A percentile compares a stretch with the other conserved stretches of the same genome.
These are phyloP conservation scores for Neodiprion pinetum DNA, from an alignment of 1,140 invertebrate species.

Conservation along the genomic window DNA sequence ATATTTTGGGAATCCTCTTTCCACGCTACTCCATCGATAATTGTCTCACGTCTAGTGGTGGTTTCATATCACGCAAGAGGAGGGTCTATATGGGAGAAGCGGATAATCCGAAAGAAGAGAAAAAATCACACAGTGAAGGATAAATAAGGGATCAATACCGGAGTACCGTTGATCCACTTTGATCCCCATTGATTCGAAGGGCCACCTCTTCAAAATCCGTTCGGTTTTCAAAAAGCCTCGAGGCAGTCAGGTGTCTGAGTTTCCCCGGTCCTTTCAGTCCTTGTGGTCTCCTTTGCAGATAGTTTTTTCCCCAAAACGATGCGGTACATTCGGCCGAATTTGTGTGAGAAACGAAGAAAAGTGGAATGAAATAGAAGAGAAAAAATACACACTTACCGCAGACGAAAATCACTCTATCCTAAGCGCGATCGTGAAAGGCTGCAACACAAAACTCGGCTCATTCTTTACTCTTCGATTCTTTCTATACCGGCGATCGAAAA, in stretches of 20 bases:
- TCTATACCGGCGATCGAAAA: slow-evolving; percentile 17
- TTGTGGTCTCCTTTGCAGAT: background rate
- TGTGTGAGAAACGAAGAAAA: background rate
- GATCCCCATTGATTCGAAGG: slow-evolving; percentile 46
- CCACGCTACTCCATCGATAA: background rate
- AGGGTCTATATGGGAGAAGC: background rate
- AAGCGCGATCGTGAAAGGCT: slow-evolving; percentile 26
- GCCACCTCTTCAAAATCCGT: slow-evolving; percentile 22
- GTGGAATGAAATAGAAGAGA: background rate
- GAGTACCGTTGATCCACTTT: slow-evolving; percentile 5
- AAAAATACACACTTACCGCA: background rate
- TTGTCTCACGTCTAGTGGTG: background rate
- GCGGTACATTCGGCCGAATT: background rate
- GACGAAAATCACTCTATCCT: background rate
- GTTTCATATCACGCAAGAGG: background rate
- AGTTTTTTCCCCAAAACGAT: background rate
- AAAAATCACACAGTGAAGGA: background rate
- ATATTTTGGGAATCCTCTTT: background rate
- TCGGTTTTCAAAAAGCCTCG: slow-evolving; percentile 31
- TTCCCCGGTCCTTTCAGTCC: slow-evolving; percentile 8
- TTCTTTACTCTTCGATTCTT: slow-evolving; percentile 24
- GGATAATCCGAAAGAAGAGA: background rate
- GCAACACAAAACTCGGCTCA: slow-evolving; percentile 23
- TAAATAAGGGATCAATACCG: background rate
- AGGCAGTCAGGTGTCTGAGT: slow-evolving; percentile 50